Base-by-base conservation (phyloP, 1,140 invertebrate genomes). In the Formica selysi region DNA sequence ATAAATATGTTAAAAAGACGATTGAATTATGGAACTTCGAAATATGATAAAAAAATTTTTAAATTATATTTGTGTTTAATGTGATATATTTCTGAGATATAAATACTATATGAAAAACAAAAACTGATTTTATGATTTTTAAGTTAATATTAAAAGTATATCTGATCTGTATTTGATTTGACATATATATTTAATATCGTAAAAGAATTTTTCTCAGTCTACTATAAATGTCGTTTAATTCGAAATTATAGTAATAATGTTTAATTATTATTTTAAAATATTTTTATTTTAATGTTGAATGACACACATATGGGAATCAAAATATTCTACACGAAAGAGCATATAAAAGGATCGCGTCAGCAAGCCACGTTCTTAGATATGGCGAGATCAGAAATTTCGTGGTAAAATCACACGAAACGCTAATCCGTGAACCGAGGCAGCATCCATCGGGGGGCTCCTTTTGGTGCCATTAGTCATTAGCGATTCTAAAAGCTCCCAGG, bases 391-490 rank as follows among this genome's bases (percentile, higher is more conserved):
- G 38, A 71, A 67, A 78, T 86, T 61, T 64, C 13, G 48, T 29
- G 76, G 26, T 62, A 71, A 74, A 76, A 76, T 81, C 65, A 70
- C 70, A 38, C 70, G 70, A 81, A 86, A 85, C 51, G 67, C 22
- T 86, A 76, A 91, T 89, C 81, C 88, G 22, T 68, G 76, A 88
- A 85, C 64, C 83, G 54, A 51, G 78, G 51, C 62, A 76, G 64
- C 83, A 86, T 91, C 85, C 85, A 86, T 88, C 38, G 89, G 61
- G 38, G 78, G 44, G 62, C 62, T 88, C 79, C 86, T 92, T 88
- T 91, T 88, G 91, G 85, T 91, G 90, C 90, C 90, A 92, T 92
- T 92, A 92, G 91, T 92, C 91, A 92, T 92, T 92, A 92, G 91
- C 85, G 91, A 91, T 92, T 92, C 91, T 91, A 91, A 92, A 92